Conservation (phyloP, 2,797 vertebrate genomes). For the Pelodytes ibericus region DNA sequence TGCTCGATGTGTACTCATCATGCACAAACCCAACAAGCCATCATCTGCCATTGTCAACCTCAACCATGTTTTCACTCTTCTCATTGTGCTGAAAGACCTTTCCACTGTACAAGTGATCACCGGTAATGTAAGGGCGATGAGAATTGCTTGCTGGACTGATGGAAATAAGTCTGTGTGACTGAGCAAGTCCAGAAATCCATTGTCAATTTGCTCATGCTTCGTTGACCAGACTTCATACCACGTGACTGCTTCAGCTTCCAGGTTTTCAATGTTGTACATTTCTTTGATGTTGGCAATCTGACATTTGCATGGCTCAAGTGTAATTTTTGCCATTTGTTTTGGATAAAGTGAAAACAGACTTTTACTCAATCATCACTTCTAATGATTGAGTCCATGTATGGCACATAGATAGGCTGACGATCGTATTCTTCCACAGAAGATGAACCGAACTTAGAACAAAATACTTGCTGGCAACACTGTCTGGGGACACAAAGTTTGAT, state of each 20-base stretch:
- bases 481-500: slow-evolving; percentile 4
- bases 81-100: slow-evolving; percentile 20
- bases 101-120: too few relatives aligned
- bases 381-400: slow-evolving; percentile 3
- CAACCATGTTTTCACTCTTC: slow-evolving; percentile 17
- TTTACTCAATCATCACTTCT: not conserved
- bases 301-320: slow-evolving; percentile 2
- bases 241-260: slow-evolving; percentile 3
- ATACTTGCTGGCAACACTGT: slow-evolving; percentile 10
- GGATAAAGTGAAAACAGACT: not conserved
- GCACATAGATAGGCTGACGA: not conserved
- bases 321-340: not conserved
- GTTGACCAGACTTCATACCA: slow-evolving; percentile 12
- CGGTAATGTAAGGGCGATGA: not conserved
- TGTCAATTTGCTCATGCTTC: not conserved
- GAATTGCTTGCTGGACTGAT: slow-evolving; percentile 3
- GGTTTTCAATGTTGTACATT: slow-evolving; percentile 12
- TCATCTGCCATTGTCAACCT: slow-evolving; percentile 9
- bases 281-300: slow-evolving; percentile 5
- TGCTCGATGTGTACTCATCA: not conserved
- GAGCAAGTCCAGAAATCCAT: slow-evolving; percentile 11
- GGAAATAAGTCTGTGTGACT: slow-evolving; percentile 2
- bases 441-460: slow-evolving; percentile 11
- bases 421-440: slow-evolving; percentile 8
- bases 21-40: not conserved